Percentiles rank a stretch among this genome's conserved stretches.
These are phyloP conservation scores for Lanius ludovicianus DNA, from an alignment of 2,113 vertebrate species.

Conservation along the genomic window DNA sequence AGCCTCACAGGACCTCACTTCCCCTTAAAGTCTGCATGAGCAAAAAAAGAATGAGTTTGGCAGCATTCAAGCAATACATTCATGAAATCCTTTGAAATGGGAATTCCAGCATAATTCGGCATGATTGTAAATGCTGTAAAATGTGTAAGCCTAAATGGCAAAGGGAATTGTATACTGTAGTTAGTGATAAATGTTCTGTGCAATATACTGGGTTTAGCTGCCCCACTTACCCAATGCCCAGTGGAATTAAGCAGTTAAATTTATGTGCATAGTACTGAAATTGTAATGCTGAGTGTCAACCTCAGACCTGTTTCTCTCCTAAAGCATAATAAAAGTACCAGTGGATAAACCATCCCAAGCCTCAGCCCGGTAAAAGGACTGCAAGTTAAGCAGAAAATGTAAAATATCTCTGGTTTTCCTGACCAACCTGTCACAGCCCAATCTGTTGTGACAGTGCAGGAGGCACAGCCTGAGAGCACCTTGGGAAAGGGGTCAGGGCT, in stretches of 20 bases:
- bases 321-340: conserved; percentile 20
- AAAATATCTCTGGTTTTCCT: conserved; percentile 8
- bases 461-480: background rate
- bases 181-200: conserved; percentile 49
- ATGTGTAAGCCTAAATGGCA: conserved; percentile 13
- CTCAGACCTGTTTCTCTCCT: conserved; percentile 1
- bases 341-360: conserved; percentile 6
- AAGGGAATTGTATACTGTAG: conserved; percentile 40
- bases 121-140: conserved; percentile 36
- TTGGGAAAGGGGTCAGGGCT: background rate
- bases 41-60: background rate
- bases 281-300: background rate
- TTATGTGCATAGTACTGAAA: conserved; percentile 6
- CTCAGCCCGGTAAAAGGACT: background rate
- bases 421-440: conserved; percentile 11
- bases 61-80: background rate
- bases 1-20: background rate
- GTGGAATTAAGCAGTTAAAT: conserved; percentile 48
- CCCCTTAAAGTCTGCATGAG: background rate
- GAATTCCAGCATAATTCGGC: conserved; percentile 44
- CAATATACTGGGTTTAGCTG: conserved; percentile 4
- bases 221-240: conserved; percentile 19
- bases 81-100: conserved; percentile 25
- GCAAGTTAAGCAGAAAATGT: conserved; percentile 41
- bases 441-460: conserved; percentile 22